Conservation (phyloP, 2,113 vertebrate genomes). For the Alethe diademata region DNA sequence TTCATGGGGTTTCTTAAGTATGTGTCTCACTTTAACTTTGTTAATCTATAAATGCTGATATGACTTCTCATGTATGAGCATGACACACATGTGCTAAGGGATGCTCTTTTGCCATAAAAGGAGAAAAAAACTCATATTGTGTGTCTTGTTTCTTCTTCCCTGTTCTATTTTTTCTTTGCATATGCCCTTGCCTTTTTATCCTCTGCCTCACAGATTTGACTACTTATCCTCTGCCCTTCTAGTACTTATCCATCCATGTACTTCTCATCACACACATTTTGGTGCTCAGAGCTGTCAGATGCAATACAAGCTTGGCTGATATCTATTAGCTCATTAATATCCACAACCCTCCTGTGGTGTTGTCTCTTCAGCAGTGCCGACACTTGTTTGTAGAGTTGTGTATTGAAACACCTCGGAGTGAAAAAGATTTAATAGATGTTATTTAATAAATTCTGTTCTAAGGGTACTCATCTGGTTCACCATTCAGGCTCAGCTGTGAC, state of each 20-base stretch:
- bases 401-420: background rate
- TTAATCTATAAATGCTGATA: background rate
- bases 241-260: background rate
- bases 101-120: background rate
- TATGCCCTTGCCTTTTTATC: background rate
- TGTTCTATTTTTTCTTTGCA: background rate
- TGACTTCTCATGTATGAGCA: background rate
- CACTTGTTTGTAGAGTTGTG: background rate
- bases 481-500: too few relatives aligned
- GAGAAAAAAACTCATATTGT: background rate
- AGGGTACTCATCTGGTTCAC: background rate
- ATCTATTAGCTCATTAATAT: background rate
- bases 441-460: background rate
- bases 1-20: background rate
- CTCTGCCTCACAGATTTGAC: background rate
- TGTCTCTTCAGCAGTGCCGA: background rate
- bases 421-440: background rate
- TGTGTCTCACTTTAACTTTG: background rate
- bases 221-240: background rate
- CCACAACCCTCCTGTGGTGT: fast-evolving
- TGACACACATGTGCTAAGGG: background rate
- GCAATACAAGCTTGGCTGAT: background rate
- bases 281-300: background rate
- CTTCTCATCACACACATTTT: background rate
- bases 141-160: background rate